A percentile compares a stretch with the other conserved stretches of the same genome.
Conservation (phyloP, 2,888 invertebrate species). For the Amphipoea oculea region DNA sequence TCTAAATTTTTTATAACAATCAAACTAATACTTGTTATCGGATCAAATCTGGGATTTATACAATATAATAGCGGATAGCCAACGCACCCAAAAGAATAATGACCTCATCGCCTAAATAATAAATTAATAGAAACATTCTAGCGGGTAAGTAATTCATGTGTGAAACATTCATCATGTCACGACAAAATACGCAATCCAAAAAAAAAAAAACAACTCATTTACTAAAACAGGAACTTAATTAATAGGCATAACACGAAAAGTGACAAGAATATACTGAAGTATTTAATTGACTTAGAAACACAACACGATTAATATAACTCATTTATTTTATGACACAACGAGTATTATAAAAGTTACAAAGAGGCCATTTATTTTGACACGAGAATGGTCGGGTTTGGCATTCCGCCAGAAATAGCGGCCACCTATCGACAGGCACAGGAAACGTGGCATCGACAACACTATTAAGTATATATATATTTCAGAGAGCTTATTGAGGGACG, state of each 20-base stretch:
- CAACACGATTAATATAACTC: conserved; percentile 55
- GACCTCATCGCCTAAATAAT: conserved; percentile 8
- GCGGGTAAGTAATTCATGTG: conserved; percentile 10
- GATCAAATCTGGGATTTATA: neutral
- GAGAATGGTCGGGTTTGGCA: conserved; percentile 51
- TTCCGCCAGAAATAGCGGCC: conserved; percentile 50
- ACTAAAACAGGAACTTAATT: conserved; percentile 50
- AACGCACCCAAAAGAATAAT: conserved; percentile 1
- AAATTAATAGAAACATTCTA: conserved; percentile 19
- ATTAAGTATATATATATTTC: conserved; percentile 54
- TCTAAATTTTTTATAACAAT: neutral
- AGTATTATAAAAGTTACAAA: conserved; percentile 61
- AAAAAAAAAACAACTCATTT: conserved; percentile 20
- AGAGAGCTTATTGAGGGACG: conserved; percentile 50
- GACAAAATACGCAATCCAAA: conserved; percentile 3
- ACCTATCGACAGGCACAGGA: conserved; percentile 56
- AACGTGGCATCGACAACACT: conserved; percentile 59
- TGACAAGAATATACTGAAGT: conserved; percentile 50
- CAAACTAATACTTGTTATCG: neutral
- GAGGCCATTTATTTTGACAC: conserved; percentile 63
- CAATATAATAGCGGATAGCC: neutral
- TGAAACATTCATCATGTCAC: conserved; percentile 39
- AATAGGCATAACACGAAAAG: conserved; percentile 39
- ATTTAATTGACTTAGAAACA: conserved; percentile 57
- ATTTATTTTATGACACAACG: conserved; percentile 63